Percentiles rank a stretch among this genome's conserved stretches.
phyloP scores from a whole-genome alignment of 2,888 invertebrate species.

The Hermodice carunculata region DNA sequence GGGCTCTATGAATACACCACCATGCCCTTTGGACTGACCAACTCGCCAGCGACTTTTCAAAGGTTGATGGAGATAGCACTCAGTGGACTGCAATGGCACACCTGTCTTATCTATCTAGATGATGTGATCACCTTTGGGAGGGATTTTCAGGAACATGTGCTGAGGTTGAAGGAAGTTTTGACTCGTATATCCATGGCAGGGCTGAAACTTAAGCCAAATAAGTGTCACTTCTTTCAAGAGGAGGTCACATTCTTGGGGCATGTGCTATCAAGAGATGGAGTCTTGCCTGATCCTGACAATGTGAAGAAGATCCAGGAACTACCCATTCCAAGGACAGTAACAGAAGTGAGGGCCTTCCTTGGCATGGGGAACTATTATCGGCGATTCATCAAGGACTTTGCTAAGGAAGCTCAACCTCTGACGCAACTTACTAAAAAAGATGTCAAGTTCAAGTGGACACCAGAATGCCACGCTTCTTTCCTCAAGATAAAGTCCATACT shows the following conservation, averaged over 20 bases:
- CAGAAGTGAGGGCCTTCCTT: conserved; percentile 36
- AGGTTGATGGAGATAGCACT: conserved; percentile 8
- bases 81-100: background rate
- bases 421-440: conserved; percentile 71
- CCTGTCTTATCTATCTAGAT: conserved; percentile 29
- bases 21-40: conserved; percentile 8
- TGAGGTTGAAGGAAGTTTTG: conserved; percentile 31
- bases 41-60: conserved; percentile 1
- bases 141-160: conserved; percentile 27
- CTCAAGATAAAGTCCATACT: conserved; percentile 16
- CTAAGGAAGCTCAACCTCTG: conserved; percentile 31
- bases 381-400: conserved; percentile 34
- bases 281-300: background rate
- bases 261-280: background rate
- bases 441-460: conserved; percentile 1
- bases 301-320: conserved; percentile 23
- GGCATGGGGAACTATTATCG: conserved; percentile 42
- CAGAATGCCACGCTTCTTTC: conserved; percentile 18
- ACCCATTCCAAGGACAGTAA: conserved; percentile 30
- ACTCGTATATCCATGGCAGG: conserved; percentile 7
- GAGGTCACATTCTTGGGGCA: conserved; percentile 12
- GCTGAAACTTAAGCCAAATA: conserved; percentile 26
- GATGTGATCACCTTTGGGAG: conserved; percentile 33
- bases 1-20: conserved; percentile 3
- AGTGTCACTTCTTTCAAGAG: conserved; percentile 25